phyloP scores from a whole-genome alignment of 2,888 invertebrate species.

The Eupelmus urozonus region DNA sequence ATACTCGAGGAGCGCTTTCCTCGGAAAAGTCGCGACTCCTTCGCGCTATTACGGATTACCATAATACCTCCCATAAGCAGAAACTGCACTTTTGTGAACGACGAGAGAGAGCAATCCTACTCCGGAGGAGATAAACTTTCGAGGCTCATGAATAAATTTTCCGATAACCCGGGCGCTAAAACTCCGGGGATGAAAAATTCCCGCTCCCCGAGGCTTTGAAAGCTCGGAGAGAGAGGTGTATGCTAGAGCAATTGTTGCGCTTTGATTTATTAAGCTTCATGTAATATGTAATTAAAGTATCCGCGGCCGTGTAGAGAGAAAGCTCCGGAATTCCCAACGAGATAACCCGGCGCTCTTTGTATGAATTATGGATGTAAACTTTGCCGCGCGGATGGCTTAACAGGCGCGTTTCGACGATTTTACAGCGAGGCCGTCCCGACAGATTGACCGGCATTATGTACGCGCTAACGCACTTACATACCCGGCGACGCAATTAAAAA shows the following conservation, averaged over 20 bases:
- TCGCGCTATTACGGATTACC: constrained; percentile 17
- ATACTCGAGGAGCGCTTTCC: too few species aligned
- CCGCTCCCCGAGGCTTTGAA: background rate
- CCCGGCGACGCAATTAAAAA: too few species aligned
- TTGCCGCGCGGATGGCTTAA: background rate
- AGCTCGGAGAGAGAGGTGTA: too few species aligned
- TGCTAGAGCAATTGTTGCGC: constrained; percentile 15
- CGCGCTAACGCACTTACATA: too few species aligned
- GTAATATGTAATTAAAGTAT: constrained; percentile 17
- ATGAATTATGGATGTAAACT: background rate
- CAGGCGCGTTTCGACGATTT: background rate
- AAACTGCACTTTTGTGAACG: constrained; percentile 9
- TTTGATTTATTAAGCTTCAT: constrained; percentile 8
- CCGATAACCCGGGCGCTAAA: constrained; percentile 19
- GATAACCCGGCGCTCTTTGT: background rate
- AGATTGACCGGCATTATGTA: too few species aligned
- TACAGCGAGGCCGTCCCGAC: too few species aligned
- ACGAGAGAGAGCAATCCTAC: too few species aligned
- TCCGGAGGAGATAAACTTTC: constrained; percentile 23
- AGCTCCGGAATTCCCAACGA: background rate
- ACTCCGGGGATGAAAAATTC: constrained; percentile 5
- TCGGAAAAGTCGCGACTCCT: too few species aligned
- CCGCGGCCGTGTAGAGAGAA: too few species aligned
- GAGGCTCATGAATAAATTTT: constrained; percentile 39
- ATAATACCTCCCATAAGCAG: constrained; percentile 27